Base-by-base conservation (phyloP, 2,888 invertebrate species). In the Cynaeus angustus region DNA sequence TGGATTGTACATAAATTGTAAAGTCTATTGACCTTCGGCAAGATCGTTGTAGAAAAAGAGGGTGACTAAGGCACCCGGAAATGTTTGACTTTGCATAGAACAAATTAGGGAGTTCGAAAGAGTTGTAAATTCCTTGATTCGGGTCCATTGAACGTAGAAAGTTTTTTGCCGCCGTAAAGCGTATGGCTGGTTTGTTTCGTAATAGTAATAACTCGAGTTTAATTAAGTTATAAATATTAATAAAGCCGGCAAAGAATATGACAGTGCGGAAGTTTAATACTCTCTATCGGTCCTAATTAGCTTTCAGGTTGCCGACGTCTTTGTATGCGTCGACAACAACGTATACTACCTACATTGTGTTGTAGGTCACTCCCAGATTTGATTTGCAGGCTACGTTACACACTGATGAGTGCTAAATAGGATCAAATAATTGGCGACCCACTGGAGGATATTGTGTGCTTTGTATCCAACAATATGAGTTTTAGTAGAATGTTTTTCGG, bases 381-480 rank as follows among this genome's bases (percentile, higher is more conserved):
- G 65, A 70, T 70, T 70, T 70, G 65, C 66, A 58, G 59, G 53
- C 41, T 53, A 66, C 66, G 66, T 59, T 70, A 70, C 62, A 68
- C 59, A 43, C 59, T 70, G 52, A 66, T 59, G 65, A 37, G 66
- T 65, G 59, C 37, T 59, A 69, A 53, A 69, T 59, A 53, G 45
- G 28, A 50, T 64, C 68, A 58, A 52, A 21, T 69, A 65, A 64
- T 68, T 28, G 55, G 53, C 12, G 37, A 26, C 37, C 41, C 46
- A 16, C 55, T 43, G n/a, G 52, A 21, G 50, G 16, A 50, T 16
- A 37, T 12, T 26, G 13, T 52, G 12, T 8, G 30, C 43, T 45
- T 58, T 43, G 41, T 26, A 43, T 56, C n/a, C 12, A 33, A 53
- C 53, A 53, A 53, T 55, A 55, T 55, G 37, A 14, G 16, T 21